phyloP scores from a whole-genome alignment of 2,797 vertebrate species.

The Megaceryle alcyon region DNA sequence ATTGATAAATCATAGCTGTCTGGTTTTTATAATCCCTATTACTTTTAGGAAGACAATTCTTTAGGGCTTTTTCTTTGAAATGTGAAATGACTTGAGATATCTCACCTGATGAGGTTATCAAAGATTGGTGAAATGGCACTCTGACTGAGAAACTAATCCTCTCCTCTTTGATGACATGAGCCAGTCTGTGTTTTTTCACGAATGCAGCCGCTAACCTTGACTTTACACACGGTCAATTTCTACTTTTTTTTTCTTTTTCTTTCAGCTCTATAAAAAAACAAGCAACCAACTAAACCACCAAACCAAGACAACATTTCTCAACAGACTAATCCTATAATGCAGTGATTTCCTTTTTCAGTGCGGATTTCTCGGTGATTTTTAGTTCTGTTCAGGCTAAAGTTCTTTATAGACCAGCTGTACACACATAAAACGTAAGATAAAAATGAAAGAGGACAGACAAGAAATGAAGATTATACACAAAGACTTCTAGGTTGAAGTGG shows the following conservation, averaged over 20 bases:
- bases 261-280: constrained; percentile 6
- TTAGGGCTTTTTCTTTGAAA: constrained; percentile 36
- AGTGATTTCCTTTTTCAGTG: constrained; percentile 28
- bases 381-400: constrained; percentile 24
- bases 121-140: constrained; percentile 37
- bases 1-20: neutral
- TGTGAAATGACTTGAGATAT: neutral
- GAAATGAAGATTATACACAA: constrained; percentile 1
- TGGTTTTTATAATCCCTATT: neutral
- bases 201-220: constrained; percentile 25
- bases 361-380: constrained; percentile 55
- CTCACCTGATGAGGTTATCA: constrained; percentile 55
- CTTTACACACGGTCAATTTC: neutral
- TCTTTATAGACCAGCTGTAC: constrained; percentile 32
- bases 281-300: no score
- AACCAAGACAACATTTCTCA: neutral
- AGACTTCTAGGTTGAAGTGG: neutral
- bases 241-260: neutral
- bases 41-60: constrained; percentile 5
- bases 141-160: constrained; percentile 18
- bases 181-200: neutral
- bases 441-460: constrained; percentile 1
- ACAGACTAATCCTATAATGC: constrained; percentile 51
- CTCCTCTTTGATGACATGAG: constrained; percentile 19
- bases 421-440: constrained; percentile 30